phyloP scores from a whole-genome alignment of 2,888 invertebrate genomes.

The Sphaerophoria taeniata region DNA sequence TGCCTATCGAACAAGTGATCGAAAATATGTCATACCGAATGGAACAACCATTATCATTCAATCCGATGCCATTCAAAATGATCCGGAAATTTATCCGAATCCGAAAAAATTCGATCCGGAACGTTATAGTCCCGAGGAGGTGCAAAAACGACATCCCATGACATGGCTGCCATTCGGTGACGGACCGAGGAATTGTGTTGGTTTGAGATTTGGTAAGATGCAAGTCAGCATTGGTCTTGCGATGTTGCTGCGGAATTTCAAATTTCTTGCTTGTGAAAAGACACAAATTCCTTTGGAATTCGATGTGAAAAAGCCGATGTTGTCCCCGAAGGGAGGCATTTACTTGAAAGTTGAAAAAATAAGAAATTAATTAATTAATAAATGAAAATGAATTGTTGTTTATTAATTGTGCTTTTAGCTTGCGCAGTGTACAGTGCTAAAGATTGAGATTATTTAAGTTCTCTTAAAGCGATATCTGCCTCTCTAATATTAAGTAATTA shows the following conservation, averaged over 20 bases:
- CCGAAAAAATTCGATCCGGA: constrained; percentile 86
- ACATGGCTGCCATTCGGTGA: constrained; percentile 80
- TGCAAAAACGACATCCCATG: constrained; percentile 82
- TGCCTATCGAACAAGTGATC: constrained; percentile 83
- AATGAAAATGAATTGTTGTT: too few species aligned
- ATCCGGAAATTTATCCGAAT: constrained; percentile 76
- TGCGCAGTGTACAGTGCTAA: too few species aligned
- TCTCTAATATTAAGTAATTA: too few species aligned
- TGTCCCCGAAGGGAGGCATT: constrained; percentile 75
- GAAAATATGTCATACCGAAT: constrained; percentile 84
- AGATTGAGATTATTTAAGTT: too few species aligned
- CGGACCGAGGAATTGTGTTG: constrained; percentile 24
- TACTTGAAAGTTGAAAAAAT: constrained; percentile 75
- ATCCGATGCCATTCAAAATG: constrained; percentile 84
- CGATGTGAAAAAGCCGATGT: constrained; percentile 73
- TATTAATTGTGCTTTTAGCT: too few species aligned
- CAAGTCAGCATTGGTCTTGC: constrained; percentile 78
- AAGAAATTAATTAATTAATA: too few species aligned
- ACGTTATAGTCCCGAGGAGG: constrained; percentile 84
- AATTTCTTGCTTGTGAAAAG: constrained; percentile 72
- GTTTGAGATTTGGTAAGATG: constrained; percentile 75
- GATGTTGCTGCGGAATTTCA: constrained; percentile 76
- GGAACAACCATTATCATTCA: constrained; percentile 83
- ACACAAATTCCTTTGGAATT: constrained; percentile 77
- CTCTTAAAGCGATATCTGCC: too few species aligned